Percentiles rank a stretch among this genome's conserved stretches.
Conservation (phyloP, 1,140 invertebrate species). For the Drosophila aff. region DNA sequence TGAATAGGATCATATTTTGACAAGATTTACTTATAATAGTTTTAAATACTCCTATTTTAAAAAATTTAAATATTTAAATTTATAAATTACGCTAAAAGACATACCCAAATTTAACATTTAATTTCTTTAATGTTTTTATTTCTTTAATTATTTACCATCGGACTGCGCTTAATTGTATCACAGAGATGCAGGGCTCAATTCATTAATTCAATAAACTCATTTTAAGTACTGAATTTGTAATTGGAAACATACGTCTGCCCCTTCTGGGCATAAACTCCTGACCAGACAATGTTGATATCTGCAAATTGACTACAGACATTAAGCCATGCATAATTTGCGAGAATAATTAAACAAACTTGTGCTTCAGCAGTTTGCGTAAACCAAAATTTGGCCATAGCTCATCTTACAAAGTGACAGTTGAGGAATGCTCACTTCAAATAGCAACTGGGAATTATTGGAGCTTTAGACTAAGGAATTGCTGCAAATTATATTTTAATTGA, state of each 20-base stretch:
- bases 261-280: conserved; percentile 1
- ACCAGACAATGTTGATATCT: conserved; percentile 11
- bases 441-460: neutral
- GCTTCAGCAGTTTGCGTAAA: neutral
- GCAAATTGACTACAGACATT: conserved; percentile 11
- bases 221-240: conserved; percentile 2
- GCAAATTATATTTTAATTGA: neutral
- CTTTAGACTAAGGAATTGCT: neutral
- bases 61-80: too few species aligned
- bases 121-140: neutral
- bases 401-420: neutral
- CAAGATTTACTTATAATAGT: too few species aligned
- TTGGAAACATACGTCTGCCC: conserved; percentile 3
- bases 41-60: too few species aligned
- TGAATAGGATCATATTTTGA: too few species aligned
- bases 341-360: conserved; percentile 11
- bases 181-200: neutral
- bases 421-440: neutral
- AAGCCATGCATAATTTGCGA: conserved; percentile 17
- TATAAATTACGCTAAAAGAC: too few species aligned
- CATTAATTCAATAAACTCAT: conserved; percentile 10
- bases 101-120: too few species aligned
- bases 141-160: too few species aligned
- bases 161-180: neutral
- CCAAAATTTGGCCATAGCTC: too few species aligned